Conservation (phyloP, 2,888 invertebrate species). For the Liopterus haemorrhoidalis region DNA sequence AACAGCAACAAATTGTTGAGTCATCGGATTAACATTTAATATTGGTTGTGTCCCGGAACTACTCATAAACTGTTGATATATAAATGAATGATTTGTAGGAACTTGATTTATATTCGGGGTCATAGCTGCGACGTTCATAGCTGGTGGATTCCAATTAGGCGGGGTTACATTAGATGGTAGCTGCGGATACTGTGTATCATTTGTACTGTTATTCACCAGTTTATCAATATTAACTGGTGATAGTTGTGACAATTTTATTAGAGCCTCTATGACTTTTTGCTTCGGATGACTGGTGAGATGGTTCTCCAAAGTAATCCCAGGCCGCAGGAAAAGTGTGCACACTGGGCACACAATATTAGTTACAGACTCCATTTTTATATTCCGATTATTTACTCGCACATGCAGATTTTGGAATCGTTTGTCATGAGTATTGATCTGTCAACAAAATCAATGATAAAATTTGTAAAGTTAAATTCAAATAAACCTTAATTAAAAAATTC, state of each 20-base stretch:
- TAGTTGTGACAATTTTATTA: conserved; percentile 43
- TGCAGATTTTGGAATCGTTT: no score
- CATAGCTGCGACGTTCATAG: conserved; percentile 38
- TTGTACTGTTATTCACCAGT: background rate
- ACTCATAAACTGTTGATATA: conserved; percentile 54
- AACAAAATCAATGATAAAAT: no score
- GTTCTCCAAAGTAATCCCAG: conserved; percentile 73
- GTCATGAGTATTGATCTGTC: no score
- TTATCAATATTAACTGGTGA: conserved; percentile 14
- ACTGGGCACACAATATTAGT: conserved; percentile 63
- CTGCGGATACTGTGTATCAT: conserved; percentile 19
- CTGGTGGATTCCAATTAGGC: conserved; percentile 43
- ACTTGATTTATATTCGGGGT: conserved; percentile 24
- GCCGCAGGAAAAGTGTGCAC: conserved; percentile 75
- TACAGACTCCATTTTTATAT: conserved; percentile 41
- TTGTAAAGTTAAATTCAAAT: no score
- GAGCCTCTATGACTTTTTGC: conserved; percentile 79
- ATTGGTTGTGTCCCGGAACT: conserved; percentile 41
- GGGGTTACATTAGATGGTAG: conserved; percentile 20
- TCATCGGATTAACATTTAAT: conserved; percentile 47
- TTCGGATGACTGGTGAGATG: conserved; percentile 83
- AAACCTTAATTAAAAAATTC: no score
- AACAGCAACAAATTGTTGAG: conserved; percentile 51
- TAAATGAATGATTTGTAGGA: conserved; percentile 47
- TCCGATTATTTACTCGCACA: no score